Evolutionary conservation across 2,113 vertebrate genomes (phyloP), one percentile per base, ranked within the genome.

Genomic region (Scophthalmus maximus): DNA sequence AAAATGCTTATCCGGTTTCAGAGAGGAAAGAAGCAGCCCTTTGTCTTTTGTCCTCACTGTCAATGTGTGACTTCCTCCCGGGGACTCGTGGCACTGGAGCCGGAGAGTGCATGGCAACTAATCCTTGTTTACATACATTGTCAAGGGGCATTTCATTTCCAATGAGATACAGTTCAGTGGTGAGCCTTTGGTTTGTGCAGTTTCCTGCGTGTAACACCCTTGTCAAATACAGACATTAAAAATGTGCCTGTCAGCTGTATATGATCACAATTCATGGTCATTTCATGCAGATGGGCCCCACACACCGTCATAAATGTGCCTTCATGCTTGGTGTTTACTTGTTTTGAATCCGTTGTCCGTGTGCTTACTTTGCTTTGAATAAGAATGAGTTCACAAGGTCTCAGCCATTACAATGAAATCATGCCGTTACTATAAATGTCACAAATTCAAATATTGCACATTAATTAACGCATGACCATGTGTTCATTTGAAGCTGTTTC

Each of bases 21-120:
- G 53, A 84, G 89, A 88, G 90, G 89, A 91, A 91, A 91, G 90
- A 92, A 90, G 88, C 82, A 85, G 79, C 79, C 84, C 88, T 91
- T 92, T 92, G 91, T 92, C 78, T 87, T 90, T 81, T 83, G 82
- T 90, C 65, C 75, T 42, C 53, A 61, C 83, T 85, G 81, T 71
- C 80, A 62, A 76, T 88, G 72, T 87, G 79, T 83, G 79, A 87
- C 85, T 90, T 92, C 90, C 90, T 91, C 81, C 71, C 81, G 73
- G 68, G 34, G 47, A 73, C 63, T 71, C 38, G 34, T 76, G 63
- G 65, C 70, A 57, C 34, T 62, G 47, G 38, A 80, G 34, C 36
- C 66, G 56, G 27, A 69, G 53, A 73, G 52, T 34, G 27, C 73
- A 67, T 79, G 83, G 80, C 72, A 83, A 80, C 58, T 78, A 63